Conservation (phyloP, 1,140 invertebrate genomes). For the Bombus vancouverensis region DNA sequence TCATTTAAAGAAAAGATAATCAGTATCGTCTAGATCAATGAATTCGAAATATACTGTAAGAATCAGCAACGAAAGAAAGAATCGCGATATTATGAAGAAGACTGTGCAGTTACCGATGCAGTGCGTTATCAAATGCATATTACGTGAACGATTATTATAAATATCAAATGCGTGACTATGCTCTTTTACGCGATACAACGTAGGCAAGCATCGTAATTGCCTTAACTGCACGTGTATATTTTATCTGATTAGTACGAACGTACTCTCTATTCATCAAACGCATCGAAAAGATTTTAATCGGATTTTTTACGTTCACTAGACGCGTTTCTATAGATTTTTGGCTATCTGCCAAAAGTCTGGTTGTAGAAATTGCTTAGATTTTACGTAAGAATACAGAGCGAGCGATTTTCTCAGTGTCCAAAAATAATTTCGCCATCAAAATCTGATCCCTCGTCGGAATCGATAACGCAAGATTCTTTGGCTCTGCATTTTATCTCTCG, state of each 20-base stretch:
- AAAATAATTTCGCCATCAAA: not conserved
- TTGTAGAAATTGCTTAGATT: not conserved
- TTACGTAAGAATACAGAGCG: conserved; percentile 11
- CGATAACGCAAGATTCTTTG: not conserved
- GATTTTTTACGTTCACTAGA: not conserved
- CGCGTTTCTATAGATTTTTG: not conserved
- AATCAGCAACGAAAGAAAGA: not conserved
- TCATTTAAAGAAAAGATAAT: not conserved
- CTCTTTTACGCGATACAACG: not conserved
- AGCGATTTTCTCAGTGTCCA: not conserved
- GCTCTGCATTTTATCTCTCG: not conserved
- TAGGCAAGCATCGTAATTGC: conserved; percentile 3
- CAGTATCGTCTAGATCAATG: not conserved
- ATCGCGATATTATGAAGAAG: not conserved
- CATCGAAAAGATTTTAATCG: not conserved
- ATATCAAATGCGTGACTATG: not conserved
- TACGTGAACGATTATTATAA: conserved; percentile 5
- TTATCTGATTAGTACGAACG: not conserved
- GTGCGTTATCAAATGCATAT: not conserved
- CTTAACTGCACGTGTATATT: not conserved
- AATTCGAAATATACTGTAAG: not conserved
- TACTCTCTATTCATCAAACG: not conserved
- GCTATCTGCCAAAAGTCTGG: conserved; percentile 7
- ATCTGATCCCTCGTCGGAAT: not conserved
- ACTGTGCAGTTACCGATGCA: not conserved